Evolutionary conservation across 2,113 vertebrate species (phyloP).

Genomic region (Callocephalon fimbriatum): DNA sequence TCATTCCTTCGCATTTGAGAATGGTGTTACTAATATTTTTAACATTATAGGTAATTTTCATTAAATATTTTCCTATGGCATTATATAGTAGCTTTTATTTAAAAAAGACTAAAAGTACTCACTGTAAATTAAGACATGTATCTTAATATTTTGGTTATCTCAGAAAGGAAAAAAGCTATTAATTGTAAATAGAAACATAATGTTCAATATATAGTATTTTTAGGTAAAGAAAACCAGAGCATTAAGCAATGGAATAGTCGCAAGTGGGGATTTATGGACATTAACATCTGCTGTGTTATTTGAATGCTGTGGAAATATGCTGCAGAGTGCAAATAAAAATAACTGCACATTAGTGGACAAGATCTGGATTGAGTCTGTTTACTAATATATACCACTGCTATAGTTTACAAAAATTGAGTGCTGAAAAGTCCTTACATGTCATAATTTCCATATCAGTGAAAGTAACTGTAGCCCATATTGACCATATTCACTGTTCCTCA

Average conservation of each 20-base stretch:
- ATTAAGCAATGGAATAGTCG: not conserved
- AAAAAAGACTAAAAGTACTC: not conserved
- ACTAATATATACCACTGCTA: not conserved
- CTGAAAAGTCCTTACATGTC: not conserved
- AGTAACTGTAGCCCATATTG: not conserved
- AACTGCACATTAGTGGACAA: not conserved
- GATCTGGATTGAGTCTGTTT: not conserved
- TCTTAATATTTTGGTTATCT: not conserved
- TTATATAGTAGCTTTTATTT: not conserved
- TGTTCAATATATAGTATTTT: not conserved
- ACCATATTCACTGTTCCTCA: not conserved
- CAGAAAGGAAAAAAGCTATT: not conserved
- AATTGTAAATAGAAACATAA: not conserved
- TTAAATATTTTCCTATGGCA: not conserved
- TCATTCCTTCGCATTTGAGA: not conserved
- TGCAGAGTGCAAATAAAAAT: not conserved
- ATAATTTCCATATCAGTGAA: not conserved
- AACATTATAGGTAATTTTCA: not conserved
- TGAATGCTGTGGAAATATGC: not conserved
- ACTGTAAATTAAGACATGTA: not conserved
- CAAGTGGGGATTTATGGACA: not conserved
- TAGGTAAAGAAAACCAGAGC: not conserved
- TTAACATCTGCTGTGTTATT: not conserved
- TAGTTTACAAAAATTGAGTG: not conserved
- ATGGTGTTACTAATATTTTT: not conserved